Evolutionary conservation across 2,113 vertebrate species (phyloP).

Genomic region (Erythrocercus mccallii): DNA sequence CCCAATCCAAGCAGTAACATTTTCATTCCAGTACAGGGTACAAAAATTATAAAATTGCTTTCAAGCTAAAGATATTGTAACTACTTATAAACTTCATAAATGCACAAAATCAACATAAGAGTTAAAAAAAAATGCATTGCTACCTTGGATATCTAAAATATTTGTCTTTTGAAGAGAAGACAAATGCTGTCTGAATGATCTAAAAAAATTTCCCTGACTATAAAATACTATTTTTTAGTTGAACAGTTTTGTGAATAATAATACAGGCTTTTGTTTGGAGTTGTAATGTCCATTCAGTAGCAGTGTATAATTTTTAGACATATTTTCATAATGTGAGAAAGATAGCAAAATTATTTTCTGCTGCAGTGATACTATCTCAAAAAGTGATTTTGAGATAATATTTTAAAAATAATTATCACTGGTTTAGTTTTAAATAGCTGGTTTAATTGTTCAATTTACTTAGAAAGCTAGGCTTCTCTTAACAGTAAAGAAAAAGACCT

Average conservation of each 20-base stretch:
- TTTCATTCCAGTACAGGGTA: not conserved
- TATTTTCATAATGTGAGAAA: not conserved
- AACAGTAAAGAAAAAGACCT: not conserved
- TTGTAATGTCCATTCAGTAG: not conserved
- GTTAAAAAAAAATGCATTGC: not conserved
- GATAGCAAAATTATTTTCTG: not conserved
- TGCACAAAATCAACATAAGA: not conserved
- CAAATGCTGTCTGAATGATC: not conserved
- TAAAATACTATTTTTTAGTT: not conserved
- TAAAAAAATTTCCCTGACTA: not conserved
- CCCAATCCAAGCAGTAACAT: not conserved
- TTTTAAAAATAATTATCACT: not conserved
- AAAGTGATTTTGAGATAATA: not conserved
- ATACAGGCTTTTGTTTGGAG: not conserved
- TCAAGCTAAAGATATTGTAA: not conserved
- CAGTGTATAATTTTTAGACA: not conserved
- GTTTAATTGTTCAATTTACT: not conserved
- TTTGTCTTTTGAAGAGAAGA: not conserved
- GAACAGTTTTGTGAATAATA: not conserved
- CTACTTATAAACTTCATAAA: not conserved
- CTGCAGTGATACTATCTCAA: not conserved
- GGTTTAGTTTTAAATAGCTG: not conserved
- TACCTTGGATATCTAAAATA: not conserved
- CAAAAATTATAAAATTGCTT: not conserved
- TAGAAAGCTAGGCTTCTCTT: not conserved